phyloP scores from a whole-genome alignment of 2,888 invertebrate species.

The Pharmacophagus antenor region DNA sequence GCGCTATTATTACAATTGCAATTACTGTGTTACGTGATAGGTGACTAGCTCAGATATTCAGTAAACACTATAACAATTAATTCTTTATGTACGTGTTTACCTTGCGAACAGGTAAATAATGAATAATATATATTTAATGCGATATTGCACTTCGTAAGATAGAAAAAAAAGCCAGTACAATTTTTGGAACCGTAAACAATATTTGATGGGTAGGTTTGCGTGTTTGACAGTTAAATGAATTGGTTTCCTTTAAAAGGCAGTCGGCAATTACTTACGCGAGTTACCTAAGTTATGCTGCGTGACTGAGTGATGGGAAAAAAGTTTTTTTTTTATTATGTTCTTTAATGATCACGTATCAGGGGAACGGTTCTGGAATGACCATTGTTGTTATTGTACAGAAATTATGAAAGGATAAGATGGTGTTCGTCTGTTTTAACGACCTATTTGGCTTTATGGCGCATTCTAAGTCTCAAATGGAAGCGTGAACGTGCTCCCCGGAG shows the following conservation, averaged over 20 bases:
- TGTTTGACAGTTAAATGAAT: constrained; percentile 38
- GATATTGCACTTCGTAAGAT: neutral
- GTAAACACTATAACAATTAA: too few relatives aligned
- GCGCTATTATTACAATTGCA: too few relatives aligned
- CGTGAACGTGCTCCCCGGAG: constrained; percentile 6
- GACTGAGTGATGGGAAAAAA: constrained; percentile 34
- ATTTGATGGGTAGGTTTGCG: constrained; percentile 23
- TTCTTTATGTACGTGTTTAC: neutral
- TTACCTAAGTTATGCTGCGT: constrained; percentile 33
- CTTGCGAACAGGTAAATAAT: neutral
- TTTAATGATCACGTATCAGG: constrained; percentile 16
- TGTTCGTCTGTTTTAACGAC: constrained; percentile 23
- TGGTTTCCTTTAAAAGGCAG: constrained; percentile 34
- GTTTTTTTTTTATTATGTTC: constrained; percentile 26
- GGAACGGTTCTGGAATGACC: constrained; percentile 14
- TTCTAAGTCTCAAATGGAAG: constrained; percentile 15
- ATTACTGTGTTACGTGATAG: too few relatives aligned
- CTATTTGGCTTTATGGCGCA: constrained; percentile 25
- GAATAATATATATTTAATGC: too few relatives aligned
- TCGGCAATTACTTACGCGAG: constrained; percentile 31
- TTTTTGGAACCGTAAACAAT: neutral
- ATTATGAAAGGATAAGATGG: constrained; percentile 25
- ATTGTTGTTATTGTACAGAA: constrained; percentile 19
- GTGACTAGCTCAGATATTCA: too few relatives aligned
- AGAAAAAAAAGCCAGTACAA: constrained; percentile 2